A percentile compares a stretch with the other conserved stretches of the same genome.
Evolutionary conservation across 2,113 vertebrate species (phyloP).

Genomic region (Emydura subglobosa): DNA sequence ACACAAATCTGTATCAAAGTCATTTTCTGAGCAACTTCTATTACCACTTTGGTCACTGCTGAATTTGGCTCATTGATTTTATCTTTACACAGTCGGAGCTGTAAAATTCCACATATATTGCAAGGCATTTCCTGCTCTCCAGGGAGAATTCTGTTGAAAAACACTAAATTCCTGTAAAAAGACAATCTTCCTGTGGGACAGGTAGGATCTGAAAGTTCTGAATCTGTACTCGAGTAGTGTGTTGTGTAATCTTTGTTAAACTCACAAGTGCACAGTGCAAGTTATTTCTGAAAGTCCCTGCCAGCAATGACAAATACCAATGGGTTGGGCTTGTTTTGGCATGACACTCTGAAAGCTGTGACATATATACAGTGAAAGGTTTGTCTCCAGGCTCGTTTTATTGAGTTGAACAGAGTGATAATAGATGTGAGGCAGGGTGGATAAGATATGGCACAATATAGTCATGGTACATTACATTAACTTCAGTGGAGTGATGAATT

Average conservation of each 20-base stretch:
- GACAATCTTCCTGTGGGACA: accelerated
- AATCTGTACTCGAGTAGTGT: background rate
- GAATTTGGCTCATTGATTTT: background rate
- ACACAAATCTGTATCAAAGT: background rate
- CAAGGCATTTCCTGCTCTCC: background rate
- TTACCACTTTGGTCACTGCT: background rate
- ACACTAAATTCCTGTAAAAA: background rate
- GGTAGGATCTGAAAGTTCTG: background rate
- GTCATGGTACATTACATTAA: background rate
- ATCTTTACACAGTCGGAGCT: background rate
- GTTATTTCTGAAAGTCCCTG: background rate
- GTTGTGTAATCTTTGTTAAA: background rate
- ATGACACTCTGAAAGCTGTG: background rate
- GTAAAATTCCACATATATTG: background rate
- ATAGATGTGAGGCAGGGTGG: background rate
- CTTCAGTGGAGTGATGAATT: background rate
- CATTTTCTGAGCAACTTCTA: background rate
- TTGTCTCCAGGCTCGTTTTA: background rate
- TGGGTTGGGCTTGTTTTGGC: background rate
- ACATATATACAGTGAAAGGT: background rate
- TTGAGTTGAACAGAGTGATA: background rate
- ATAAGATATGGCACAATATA: background rate
- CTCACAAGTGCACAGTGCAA: background rate
- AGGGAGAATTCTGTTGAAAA: background rate
- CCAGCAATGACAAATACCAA: background rate